These are phyloP conservation scores for Megathymus violae DNA, from an alignment of 1,140 invertebrate genomes.

Conservation along the genomic window DNA sequence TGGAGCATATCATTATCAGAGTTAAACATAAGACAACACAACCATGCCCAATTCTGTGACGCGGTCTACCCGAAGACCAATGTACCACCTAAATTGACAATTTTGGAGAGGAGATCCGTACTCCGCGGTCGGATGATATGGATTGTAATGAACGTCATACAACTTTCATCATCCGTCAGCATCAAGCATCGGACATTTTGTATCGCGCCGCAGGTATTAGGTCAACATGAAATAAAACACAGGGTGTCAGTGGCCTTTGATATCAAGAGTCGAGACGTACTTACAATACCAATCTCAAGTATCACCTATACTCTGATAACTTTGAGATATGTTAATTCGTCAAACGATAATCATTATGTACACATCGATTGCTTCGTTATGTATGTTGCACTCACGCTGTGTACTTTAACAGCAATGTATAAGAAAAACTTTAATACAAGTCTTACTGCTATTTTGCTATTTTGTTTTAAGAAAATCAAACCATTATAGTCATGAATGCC, in stretches of 20 bases:
- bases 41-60: no score
- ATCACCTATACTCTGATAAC: not conserved
- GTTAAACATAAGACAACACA: no score
- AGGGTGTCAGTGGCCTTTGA: no score
- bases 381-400: not conserved
- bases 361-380: not conserved
- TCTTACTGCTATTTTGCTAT: not conserved
- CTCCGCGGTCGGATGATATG: no score
- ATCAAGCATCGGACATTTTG: slow-evolving; percentile 31
- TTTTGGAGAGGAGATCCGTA: no score
- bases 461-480: not conserved
- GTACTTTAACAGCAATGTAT: slow-evolving; percentile 7
- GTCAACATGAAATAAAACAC: no score
- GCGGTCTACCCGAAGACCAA: no score
- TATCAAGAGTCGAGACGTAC: not conserved
- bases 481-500: slow-evolving; percentile 14
- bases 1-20: no score
- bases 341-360: not conserved
- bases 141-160: no score
- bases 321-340: not conserved
- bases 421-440: slow-evolving; percentile 4
- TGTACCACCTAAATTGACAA: no score
- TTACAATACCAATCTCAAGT: not conserved
- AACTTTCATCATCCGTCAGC: slow-evolving; percentile 31
- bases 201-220: not conserved